These are phyloP conservation scores for Acanthiza pusilla DNA, from an alignment of 2,797 vertebrate species.

Conservation along the genomic window DNA sequence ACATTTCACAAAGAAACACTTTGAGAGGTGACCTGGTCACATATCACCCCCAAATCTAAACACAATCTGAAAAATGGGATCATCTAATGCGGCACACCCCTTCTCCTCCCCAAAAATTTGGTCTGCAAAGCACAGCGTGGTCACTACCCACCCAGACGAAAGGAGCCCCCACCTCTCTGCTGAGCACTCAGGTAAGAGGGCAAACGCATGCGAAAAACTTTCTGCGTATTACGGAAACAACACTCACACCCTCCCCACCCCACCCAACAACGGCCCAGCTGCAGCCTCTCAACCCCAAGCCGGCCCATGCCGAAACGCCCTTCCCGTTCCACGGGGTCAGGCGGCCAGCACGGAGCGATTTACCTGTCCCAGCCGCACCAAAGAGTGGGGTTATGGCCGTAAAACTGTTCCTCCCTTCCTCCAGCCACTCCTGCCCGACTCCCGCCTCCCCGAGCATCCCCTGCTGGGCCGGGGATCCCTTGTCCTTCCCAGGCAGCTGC, in stretches of 20 bases:
- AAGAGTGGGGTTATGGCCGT: rapidly evolving
- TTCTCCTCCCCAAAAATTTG: rapidly evolving
- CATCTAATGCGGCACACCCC: neutral
- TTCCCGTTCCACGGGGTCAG: neutral
- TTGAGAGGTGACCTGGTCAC: neutral
- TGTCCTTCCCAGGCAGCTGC: neutral
- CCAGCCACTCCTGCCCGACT: neutral
- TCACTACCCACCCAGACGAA: neutral
- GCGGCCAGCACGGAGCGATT: neutral
- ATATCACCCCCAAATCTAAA: neutral
- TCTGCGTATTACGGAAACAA: neutral
- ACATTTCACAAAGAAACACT: neutral
- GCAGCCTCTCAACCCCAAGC: neutral
- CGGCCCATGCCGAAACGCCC: neutral
- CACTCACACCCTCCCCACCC: neutral
- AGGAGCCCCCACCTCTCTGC: neutral
- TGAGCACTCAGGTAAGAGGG: neutral
- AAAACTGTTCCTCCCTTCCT: neutral
- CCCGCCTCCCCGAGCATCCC: neutral
- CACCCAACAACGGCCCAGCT: neutral
- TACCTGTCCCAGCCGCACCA: neutral
- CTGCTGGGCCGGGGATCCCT: rapidly evolving
- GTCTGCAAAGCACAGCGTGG: neutral
- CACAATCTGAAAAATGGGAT: rapidly evolving
- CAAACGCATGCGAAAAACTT: neutral